phyloP scores from a whole-genome alignment of 2,113 vertebrate species.

The Indri indri region DNA sequence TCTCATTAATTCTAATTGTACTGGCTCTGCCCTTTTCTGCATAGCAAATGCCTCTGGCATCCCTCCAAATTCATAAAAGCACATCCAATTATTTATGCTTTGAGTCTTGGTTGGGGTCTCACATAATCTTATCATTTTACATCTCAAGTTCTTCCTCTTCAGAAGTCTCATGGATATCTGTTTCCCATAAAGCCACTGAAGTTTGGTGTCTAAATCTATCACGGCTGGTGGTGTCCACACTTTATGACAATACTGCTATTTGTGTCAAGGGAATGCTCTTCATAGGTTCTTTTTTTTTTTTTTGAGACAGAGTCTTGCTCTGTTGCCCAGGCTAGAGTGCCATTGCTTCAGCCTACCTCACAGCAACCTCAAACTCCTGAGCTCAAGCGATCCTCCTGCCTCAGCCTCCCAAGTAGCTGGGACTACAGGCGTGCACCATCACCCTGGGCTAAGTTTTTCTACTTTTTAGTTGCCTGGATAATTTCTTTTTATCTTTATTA shows the following conservation, averaged over 20 bases:
- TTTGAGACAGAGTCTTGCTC: too few relatives aligned
- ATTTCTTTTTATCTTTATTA: too few relatives aligned
- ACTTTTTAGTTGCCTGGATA: too few relatives aligned
- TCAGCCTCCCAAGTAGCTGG: too few relatives aligned
- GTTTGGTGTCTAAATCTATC: background rate
- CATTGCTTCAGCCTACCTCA: too few relatives aligned
- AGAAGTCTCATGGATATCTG: background rate
- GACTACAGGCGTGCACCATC: too few relatives aligned
- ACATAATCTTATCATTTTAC: background rate
- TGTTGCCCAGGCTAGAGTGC: too few relatives aligned
- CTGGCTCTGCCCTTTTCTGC: background rate
- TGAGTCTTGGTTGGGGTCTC: background rate
- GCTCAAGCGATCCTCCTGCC: too few relatives aligned
- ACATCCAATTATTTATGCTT: background rate
- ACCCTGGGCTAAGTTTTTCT: too few relatives aligned
- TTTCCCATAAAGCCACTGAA: background rate
- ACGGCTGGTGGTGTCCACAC: background rate
- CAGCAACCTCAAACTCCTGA: too few relatives aligned
- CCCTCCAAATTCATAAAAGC: background rate
- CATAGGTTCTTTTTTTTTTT: background rate
- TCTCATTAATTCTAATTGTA: background rate
- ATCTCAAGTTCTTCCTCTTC: background rate
- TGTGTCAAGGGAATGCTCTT: background rate
- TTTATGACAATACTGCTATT: background rate
- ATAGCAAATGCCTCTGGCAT: background rate